Evolutionary conservation across 2,888 invertebrate species (phyloP).

Genomic region (Rhodophaea formosa): DNA sequence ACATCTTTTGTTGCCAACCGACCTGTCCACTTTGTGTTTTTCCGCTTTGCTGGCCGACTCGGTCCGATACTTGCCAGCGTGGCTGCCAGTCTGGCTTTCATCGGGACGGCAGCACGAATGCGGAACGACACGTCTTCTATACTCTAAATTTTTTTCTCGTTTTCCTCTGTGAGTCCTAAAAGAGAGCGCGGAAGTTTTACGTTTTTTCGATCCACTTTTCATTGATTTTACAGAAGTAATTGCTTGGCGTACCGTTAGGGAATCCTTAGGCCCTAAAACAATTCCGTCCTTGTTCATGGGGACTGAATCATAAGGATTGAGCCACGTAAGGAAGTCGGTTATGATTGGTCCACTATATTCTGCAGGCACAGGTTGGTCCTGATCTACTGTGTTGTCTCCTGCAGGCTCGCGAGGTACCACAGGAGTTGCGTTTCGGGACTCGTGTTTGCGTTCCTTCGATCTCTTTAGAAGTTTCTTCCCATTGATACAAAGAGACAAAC

Average conservation of each 20-base stretch:
- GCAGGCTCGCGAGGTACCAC: conserved; percentile 50
- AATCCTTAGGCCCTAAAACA: conserved; percentile 54
- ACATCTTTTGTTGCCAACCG: conserved; percentile 78
- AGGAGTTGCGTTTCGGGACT: conserved; percentile 57
- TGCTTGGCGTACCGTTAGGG: conserved; percentile 75
- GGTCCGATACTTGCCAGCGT: conserved; percentile 62
- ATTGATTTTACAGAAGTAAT: conserved; percentile 71
- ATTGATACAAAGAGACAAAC: conserved; percentile 85
- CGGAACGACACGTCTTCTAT: conserved; percentile 62
- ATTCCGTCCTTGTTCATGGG: conserved; percentile 66
- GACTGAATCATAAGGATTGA: conserved; percentile 77
- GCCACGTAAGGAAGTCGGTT: conserved; percentile 84
- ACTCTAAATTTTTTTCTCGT: conserved; percentile 70
- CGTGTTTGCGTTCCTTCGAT: conserved; percentile 61
- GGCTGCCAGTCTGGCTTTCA: conserved; percentile 44
- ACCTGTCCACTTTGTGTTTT: conserved; percentile 66
- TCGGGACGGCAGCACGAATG: conserved; percentile 71
- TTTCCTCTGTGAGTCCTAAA: conserved; percentile 73
- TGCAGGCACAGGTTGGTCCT: conserved; percentile 61
- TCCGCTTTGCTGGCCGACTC: conserved; percentile 68
- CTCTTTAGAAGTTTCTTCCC: conserved; percentile 83
- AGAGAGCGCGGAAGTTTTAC: conserved; percentile 75
- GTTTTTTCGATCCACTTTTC: conserved; percentile 68
- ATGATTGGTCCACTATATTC: conserved; percentile 84
- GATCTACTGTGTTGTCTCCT: conserved; percentile 47